Base-by-base conservation (phyloP, 2,888 invertebrate species). In the Neoscelio sp. region DNA sequence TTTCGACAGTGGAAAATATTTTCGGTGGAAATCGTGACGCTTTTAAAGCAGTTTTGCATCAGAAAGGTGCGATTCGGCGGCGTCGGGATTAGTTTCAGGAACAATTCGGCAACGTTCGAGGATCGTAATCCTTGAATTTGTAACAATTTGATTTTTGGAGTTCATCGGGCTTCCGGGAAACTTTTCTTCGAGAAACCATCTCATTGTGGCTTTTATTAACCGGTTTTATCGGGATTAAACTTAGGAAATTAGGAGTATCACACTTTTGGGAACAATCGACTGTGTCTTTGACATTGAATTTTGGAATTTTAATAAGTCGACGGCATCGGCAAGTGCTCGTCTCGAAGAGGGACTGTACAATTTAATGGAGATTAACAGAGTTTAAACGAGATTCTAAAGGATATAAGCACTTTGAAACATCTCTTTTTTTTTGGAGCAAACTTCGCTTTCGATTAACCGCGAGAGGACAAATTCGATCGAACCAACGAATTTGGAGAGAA, bases 21-120 rank as follows among this genome's bases (percentile, higher is more conserved):
- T 54, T 56, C 42, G 46, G 68, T n/a, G n/a, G 46, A 70, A 70
- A 56, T 28, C 44, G 52, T 46, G 13, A n/a, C n/a, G n/a, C n/a
- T n/a, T n/a, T n/a, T n/a, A n/a, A 40, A 52, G 65, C 50, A 35
- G 10, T 46, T 64, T 64, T 48, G 64, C 64, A 64, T 67, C 52
- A 54, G 30, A 67, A 62, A 48, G 52, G 13, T 18, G 65, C 58
- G 58, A 42, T 58, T 58, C 28, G 12, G 2, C 15, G 15, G 13
- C 15, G n/a, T n/a, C n/a, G n/a, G 52, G 52, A 65, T 52, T 52
- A 42, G 30, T 42, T 33, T 30, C 13, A n/a, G 26, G 13, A 23
- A 28, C 35, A 30, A 62, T 38, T 44, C 12, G 28, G 30, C n/a
- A n/a, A n/a, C n/a, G n/a, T 23, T 23, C 4, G 23, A 6, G 6